phyloP scores from a whole-genome alignment of 2,888 invertebrate genomes.

The Sepiola atlantica region DNA sequence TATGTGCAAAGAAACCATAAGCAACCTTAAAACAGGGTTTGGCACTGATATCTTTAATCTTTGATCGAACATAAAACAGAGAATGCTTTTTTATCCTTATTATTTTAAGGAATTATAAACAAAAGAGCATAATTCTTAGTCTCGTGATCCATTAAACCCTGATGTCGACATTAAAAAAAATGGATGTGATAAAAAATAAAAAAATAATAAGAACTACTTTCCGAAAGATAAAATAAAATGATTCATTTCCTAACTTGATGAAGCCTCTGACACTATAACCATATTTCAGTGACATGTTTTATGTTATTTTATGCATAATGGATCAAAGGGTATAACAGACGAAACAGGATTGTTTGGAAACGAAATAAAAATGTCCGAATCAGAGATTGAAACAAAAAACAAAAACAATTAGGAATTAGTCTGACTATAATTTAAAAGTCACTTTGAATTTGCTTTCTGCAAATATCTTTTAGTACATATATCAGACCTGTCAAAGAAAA shows the following conservation, averaged over 20 bases:
- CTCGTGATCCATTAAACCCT: too few species aligned
- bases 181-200: too few species aligned
- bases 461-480: background rate
- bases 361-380: too few species aligned
- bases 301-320: background rate
- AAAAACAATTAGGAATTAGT: background rate
- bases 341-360: background rate
- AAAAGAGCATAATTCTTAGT: too few species aligned
- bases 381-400: background rate
- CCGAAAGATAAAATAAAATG: background rate
- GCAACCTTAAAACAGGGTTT: too few species aligned
- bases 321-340: background rate
- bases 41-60: too few species aligned
- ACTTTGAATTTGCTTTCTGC: background rate
- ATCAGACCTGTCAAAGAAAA: background rate
- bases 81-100: too few species aligned
- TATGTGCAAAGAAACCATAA: too few species aligned
- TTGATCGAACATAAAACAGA: too few species aligned
- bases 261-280: background rate
- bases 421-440: background rate
- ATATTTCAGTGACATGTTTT: background rate
- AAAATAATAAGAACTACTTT: too few species aligned
- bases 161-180: too few species aligned
- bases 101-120: too few species aligned
- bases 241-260: background rate